Base-by-base conservation (phyloP, 1,140 invertebrate species). In the Luehdorfia chinensis region DNA sequence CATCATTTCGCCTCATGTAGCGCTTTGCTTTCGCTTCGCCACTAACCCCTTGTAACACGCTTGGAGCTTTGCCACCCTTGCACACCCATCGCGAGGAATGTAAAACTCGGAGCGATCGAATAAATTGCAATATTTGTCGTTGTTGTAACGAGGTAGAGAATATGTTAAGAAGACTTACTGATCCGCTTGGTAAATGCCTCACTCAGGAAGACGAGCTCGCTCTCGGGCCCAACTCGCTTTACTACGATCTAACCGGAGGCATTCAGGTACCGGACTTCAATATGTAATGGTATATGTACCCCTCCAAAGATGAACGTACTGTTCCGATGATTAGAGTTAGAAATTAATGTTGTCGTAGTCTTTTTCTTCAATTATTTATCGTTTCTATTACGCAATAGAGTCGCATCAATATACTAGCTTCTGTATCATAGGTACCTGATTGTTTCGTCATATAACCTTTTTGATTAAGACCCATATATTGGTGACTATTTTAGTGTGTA, bases 161-260 rank as follows among this genome's bases (percentile, higher is more conserved):
- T 77, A 71, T 83, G 72, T 78, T 74, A 63, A 75, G 77, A 75
- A 74, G 72, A 83, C 65, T 79, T 75, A 83, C 75, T 83, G 74
- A 83, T 67, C 69, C 80, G 81, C 77, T 83, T 83, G 76, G 75
- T 81, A 79, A 78, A 79, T 80, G 72, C 74, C 69, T 78, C 73
- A 75, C 78, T 69, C 78, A 86, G 83, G 83, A 86, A 73, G 83
- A 86, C 68, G 83, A 84, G 68, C 75, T 81, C 69, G 83, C 72
- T 56, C 66, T 83, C 71, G 83, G 75, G 59, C 67, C 79, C 72
- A 75, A 81, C 77, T 81, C 80, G 69, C 78, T 79, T 75, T 86
- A 84, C 83, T 84, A 84, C 83, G 78, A 84, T 75, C 68, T 86
- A 75, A 77, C 80, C 65, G 80, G 83, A 86, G 80, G 78, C 77